Base-by-base conservation (phyloP, 2,113 vertebrate species). In the Macheiramphus alcinus region DNA sequence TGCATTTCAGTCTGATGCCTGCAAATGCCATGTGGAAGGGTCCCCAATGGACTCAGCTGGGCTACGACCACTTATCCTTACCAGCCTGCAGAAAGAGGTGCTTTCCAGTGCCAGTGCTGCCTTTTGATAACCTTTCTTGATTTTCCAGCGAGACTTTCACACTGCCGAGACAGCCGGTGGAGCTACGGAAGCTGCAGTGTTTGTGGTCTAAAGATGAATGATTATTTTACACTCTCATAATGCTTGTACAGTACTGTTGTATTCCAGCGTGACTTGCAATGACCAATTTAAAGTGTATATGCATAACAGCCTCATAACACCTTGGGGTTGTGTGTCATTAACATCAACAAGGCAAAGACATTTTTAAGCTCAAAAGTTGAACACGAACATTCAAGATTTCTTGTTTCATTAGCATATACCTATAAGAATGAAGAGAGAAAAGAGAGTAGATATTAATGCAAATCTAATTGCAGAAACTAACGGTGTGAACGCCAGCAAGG, bases 401-500 rank as follows among this genome's bases (percentile, higher is more conserved):
- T 79, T 93, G 17, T 95, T 94, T 84, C 76, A 53, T 82, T 88
- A 36, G 47, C 76, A 70, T 53, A 59, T 47, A 48, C 53, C 78
- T 80, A 1, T 79, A 56, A 68, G 83, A 92, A 59, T 56, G 34
- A 47, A 55, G 67, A 55, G 29, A 34, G 17, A 68, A 59, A 70
- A 43, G 12, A 88, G 42, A 80, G 40, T 15, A 61, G 75, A 70
- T 52, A 76, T 65, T 80, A 90, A 93, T 32, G 48, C 42, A 87
- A 86, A 93, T 67, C 50, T 80, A 92, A 86, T 76, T 86, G 59
- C 68, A 85, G 81, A 43, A 88, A 29, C 53, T 58, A 75, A 40
- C 50, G n/a, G 18, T 80, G 88, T 81, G 96, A 96, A 71, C 11
- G 38, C 91, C 90, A 91, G 59, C 80, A 96, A n/a, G 88, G 79